Evolutionary conservation across 2,888 invertebrate genomes (phyloP).

Genomic region (Amiota minor): DNA sequence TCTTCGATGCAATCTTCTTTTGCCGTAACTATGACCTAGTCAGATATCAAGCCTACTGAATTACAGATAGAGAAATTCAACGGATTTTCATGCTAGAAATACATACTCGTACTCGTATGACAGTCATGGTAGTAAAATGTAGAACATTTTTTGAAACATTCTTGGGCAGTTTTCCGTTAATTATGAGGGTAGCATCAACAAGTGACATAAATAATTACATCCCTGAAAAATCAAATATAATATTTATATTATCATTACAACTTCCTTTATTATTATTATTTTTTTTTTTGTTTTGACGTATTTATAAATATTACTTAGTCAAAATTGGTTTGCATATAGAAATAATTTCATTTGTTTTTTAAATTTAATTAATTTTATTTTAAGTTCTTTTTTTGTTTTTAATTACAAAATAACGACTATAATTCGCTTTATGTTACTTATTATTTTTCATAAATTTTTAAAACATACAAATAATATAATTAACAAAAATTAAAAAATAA

Average conservation of each 20-base stretch:
- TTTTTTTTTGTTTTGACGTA: conserved; percentile 54
- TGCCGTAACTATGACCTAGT: too few species aligned
- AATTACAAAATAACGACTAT: conserved; percentile 68
- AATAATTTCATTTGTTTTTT: conserved; percentile 48
- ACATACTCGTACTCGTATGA: too few species aligned
- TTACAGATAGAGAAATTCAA: too few species aligned
- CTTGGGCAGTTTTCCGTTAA: too few species aligned
- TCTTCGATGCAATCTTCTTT: too few species aligned
- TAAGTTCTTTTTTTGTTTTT: background rate
- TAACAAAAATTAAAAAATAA: conserved; percentile 42
- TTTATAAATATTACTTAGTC: conserved; percentile 47
- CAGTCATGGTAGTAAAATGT: too few species aligned
- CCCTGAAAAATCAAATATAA: too few species aligned
- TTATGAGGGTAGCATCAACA: too few species aligned
- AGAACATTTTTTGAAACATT: too few species aligned
- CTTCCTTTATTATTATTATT: conserved; percentile 49
- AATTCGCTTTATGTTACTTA: conserved; percentile 59
- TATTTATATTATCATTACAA: conserved; percentile 18
- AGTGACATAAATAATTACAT: too few species aligned
- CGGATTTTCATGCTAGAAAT: too few species aligned
- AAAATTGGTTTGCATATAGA: conserved; percentile 30
- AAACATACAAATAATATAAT: conserved; percentile 45
- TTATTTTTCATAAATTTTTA: conserved; percentile 42
- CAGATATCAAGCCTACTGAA: too few species aligned
- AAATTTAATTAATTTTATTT: conserved; percentile 36